Evolutionary conservation across 2,797 vertebrate genomes (phyloP).

Genomic region (Phoebastria nigripes): DNA sequence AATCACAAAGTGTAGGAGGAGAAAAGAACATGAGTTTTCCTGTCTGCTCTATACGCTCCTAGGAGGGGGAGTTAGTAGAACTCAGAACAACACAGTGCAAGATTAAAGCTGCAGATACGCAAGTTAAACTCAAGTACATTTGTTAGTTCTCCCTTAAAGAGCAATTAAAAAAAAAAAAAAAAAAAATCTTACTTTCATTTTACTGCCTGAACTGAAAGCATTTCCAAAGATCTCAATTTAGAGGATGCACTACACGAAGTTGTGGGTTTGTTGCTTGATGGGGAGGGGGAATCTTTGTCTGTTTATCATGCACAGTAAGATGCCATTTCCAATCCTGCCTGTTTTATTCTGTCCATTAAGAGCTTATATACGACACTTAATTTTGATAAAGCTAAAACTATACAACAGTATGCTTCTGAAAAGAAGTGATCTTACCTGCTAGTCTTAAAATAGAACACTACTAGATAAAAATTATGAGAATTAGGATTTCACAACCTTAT

Average conservation of each 20-base stretch:
- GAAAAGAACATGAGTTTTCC: not conserved
- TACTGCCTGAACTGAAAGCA: not conserved
- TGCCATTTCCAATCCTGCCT: not conserved
- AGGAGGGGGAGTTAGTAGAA: not conserved
- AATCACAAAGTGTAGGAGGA: not conserved
- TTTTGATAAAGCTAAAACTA: not conserved
- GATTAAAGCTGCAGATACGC: not conserved
- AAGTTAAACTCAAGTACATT: not conserved
- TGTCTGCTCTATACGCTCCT: not conserved
- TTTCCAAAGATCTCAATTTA: not conserved
- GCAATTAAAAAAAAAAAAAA: not conserved
- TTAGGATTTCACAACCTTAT: not conserved
- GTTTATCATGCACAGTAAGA: not conserved
- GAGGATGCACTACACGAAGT: not conserved
- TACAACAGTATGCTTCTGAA: not conserved
- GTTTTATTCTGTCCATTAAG: not conserved
- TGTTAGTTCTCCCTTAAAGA: not conserved
- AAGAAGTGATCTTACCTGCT: not conserved
- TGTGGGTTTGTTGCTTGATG: not conserved
- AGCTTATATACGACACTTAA: not conserved
- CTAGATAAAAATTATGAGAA: not conserved
- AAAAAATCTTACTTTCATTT: not conserved
- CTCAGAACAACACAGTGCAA: not conserved
- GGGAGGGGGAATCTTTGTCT: not conserved
- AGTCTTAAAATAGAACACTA: not conserved